Evolutionary conservation across 2,113 vertebrate species (phyloP).

Genomic region (Phyllostomus discolor): DNA sequence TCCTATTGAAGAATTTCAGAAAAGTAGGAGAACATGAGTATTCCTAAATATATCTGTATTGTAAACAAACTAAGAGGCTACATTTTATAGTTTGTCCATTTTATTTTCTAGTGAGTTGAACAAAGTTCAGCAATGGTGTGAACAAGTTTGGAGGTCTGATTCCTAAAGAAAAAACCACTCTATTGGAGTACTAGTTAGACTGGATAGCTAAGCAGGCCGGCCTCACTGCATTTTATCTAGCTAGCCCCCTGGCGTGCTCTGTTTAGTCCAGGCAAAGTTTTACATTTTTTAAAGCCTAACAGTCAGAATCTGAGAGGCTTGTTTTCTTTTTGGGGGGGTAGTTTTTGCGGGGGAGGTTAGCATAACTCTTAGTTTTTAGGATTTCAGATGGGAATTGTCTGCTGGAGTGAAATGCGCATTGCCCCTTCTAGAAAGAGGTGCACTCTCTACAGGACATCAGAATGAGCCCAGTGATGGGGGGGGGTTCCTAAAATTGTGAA

Average conservation of each 20-base stretch:
- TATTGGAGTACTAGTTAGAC: not conserved
- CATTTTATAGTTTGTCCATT: not conserved
- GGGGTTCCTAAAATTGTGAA: not conserved
- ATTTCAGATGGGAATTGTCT: not conserved
- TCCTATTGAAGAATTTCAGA: constrained; percentile 32
- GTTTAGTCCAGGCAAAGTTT: not conserved
- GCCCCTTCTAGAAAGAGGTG: not conserved
- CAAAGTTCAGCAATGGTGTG: not conserved
- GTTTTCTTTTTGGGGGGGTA: not conserved
- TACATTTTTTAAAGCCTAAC: not conserved
- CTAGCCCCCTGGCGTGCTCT: not conserved
- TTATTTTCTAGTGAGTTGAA: not conserved
- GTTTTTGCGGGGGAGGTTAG: not conserved
- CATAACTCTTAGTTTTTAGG: not conserved
- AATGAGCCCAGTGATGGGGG: not conserved
- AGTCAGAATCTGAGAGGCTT: not conserved
- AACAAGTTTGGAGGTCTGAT: not conserved
- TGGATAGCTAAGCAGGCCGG: not conserved
- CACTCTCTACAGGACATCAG: accelerated
- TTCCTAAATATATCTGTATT: not conserved
- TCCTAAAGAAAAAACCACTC: not conserved
- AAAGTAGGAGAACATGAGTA: not conserved
- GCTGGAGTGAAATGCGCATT: accelerated
- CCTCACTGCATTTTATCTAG: not conserved
- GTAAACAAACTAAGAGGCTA: not conserved